phyloP scores from a whole-genome alignment of 2,888 invertebrate genomes.

The Dynastes hyllus region DNA sequence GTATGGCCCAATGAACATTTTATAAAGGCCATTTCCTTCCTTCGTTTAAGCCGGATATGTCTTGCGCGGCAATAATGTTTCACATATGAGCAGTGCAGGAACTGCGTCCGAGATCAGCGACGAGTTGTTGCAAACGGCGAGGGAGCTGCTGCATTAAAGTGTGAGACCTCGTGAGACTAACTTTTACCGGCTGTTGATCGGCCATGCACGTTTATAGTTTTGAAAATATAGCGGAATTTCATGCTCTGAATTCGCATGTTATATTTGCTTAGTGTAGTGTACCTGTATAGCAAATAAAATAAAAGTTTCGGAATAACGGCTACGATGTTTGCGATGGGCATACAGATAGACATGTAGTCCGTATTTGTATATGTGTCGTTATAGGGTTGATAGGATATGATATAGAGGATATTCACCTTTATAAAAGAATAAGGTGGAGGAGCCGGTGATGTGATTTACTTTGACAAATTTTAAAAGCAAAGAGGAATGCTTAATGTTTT shows the following conservation, averaged over 20 bases:
- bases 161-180: slow-evolving; percentile 20
- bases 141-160: slow-evolving; percentile 23
- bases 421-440: too few relatives aligned
- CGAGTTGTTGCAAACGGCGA: slow-evolving; percentile 28
- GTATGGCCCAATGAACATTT: slow-evolving; percentile 43
- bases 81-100: slow-evolving; percentile 60
- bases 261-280: too few relatives aligned
- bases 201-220: slow-evolving; percentile 42
- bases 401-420: too few relatives aligned
- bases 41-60: slow-evolving; percentile 59
- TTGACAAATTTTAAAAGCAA: too few relatives aligned
- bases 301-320: too few relatives aligned
- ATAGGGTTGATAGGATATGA: too few relatives aligned
- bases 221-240: slow-evolving; percentile 39
- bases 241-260: neutral
- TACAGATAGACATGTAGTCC: too few relatives aligned
- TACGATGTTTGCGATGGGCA: too few relatives aligned
- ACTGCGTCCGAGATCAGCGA: slow-evolving; percentile 54
- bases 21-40: slow-evolving; percentile 57
- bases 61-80: slow-evolving; percentile 61
- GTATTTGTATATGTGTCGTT: too few relatives aligned
- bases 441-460: too few relatives aligned
- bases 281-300: too few relatives aligned
- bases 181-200: slow-evolving; percentile 34
- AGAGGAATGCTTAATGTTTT: too few relatives aligned